These are phyloP conservation scores for Nematopogon swammerdamellus DNA, from an alignment of 2,888 invertebrate genomes.

Conservation along the genomic window DNA sequence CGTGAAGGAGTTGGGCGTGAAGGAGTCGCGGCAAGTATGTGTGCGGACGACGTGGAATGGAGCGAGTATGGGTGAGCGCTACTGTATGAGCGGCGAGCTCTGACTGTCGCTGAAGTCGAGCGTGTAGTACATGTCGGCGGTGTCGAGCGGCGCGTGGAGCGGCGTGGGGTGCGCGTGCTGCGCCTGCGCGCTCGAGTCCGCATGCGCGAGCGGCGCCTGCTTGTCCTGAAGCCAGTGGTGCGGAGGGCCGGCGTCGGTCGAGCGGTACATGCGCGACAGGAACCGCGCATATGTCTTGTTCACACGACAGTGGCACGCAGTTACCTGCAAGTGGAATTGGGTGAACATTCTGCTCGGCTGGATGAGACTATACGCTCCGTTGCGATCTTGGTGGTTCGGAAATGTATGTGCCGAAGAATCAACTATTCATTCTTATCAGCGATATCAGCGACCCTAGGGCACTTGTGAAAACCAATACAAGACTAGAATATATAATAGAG, in stretches of 20 bases:
- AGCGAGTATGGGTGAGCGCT: too few relatives aligned
- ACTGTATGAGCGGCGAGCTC: slow-evolving; percentile 72
- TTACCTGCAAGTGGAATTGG: slow-evolving; percentile 61
- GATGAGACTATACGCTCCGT: too few relatives aligned
- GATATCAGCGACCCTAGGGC: too few relatives aligned
- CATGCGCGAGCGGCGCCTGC: slow-evolving; percentile 21
- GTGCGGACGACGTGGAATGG: too few relatives aligned
- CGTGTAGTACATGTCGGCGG: slow-evolving; percentile 74
- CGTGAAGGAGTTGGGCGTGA: too few relatives aligned
- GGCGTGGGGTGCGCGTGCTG: slow-evolving; percentile 23
- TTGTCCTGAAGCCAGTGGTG: slow-evolving; percentile 63
- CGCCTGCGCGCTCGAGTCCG: slow-evolving; percentile 17
- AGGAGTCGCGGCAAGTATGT: too few relatives aligned
- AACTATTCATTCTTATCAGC: too few relatives aligned
- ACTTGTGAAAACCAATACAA: too few relatives aligned
- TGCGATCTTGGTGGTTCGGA: too few relatives aligned
- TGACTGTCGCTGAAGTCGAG: slow-evolving; percentile 76
- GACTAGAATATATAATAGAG: too few relatives aligned
- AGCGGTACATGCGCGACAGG: slow-evolving; percentile 52
- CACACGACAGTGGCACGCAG: slow-evolving; percentile 75
- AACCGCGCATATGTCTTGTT: slow-evolving; percentile 72
- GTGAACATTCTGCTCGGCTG: too few relatives aligned
- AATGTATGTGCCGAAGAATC: too few relatives aligned
- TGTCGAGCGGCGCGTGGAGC: slow-evolving; percentile 57
- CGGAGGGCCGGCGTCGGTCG: slow-evolving; percentile 28